Evolutionary conservation across 92 coral and sea anemone genomes (phyloP).

Genomic region (Pocillopora grandis): DNA sequence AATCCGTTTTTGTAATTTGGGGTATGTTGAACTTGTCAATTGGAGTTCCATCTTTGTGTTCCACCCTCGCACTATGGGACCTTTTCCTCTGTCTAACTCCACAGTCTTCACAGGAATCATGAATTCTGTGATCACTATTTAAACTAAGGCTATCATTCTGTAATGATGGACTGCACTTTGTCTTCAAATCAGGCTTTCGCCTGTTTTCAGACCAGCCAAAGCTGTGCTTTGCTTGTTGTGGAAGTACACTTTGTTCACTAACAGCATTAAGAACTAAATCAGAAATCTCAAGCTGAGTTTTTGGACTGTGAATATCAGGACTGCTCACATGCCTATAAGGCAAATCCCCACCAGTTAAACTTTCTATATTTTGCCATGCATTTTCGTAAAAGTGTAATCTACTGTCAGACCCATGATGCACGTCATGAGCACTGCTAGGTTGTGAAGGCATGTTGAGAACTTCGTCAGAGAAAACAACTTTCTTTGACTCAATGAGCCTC

Average conservation of each 20-base stretch:
- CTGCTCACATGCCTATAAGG: slow-evolving; percentile 74
- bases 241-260: slow-evolving; percentile 39
- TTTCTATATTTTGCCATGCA: slow-evolving; percentile 35
- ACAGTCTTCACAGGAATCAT: not conserved
- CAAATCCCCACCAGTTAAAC: slow-evolving; percentile 36
- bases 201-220: slow-evolving; percentile 38
- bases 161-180: not conserved
- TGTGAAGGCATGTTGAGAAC: slow-evolving; percentile 41
- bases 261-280: slow-evolving; percentile 40
- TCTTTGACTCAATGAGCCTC: slow-evolving; percentile 29
- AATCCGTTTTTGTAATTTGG: slow-evolving; percentile 40
- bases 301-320: slow-evolving; percentile 78
- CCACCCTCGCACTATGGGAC: slow-evolving; percentile 51
- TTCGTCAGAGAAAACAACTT: slow-evolving; percentile 50
- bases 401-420: slow-evolving; percentile 35
- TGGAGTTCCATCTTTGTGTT: slow-evolving; percentile 56
- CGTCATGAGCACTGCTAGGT: slow-evolving; percentile 7
- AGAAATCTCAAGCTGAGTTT: slow-evolving; percentile 2
- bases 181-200: slow-evolving; percentile 40
- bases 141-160: not conserved
- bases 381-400: slow-evolving; percentile 24
- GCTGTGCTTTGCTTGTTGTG: slow-evolving; percentile 24
- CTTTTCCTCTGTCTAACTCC: slow-evolving; percentile 47
- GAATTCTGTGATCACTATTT: not conserved
- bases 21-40: slow-evolving; percentile 45